Base-by-base conservation (phyloP, 2,113 vertebrate genomes). In the Thamnaconus septentrionalis region DNA sequence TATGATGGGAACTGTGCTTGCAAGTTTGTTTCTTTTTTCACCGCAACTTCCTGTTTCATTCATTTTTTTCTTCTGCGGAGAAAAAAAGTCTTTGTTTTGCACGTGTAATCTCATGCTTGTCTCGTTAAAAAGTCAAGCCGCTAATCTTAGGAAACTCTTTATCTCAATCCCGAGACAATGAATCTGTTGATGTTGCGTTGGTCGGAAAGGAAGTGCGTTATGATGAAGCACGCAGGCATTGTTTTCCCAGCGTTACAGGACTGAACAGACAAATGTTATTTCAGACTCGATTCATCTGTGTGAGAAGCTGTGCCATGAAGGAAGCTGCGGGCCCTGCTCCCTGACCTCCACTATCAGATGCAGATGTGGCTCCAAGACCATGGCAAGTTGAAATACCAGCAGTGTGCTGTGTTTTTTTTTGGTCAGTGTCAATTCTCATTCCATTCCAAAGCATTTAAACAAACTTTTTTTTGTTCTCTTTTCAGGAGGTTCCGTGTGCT, bases 221-320 rank as follows among this genome's bases (percentile, higher is more conserved):
- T 9, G n/a, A 31, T 31, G 18, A 31, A 56, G 55, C 41, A 53
- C 3, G 4, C 55, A 42, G 41, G 44, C 7, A 3, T 60, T 61
- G 53, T 60, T 76, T 41, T 67, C 4, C 4, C 11, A 11, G 31
- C 7, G 50, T 12, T 31, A 53, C 0, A 3, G 4, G 18, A 48
- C 52, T 57, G 48, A 54, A 66, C 56, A 41, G 47, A 7, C 54
- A 8, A 18, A 43, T 87, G 68, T 64, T 75, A 3, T 75, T 56
- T 61, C 87, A 94, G 97, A 96, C 83, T 93, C 90, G 8, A 49
- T 98, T 85, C 97, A 98, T 84, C 90, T 94, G 7, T 99, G 97
- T 86, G 93, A 96, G 87, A 94, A 92, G 68, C 80, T 98, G 71
- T 99, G 97, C 85, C 97, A 99, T 8, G 97, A 99, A 89, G 96